A percentile compares a stretch with the other conserved stretches of the same genome.
phyloP scores from a whole-genome alignment of 2,113 vertebrate species.

The Charadrius vociferus region DNA sequence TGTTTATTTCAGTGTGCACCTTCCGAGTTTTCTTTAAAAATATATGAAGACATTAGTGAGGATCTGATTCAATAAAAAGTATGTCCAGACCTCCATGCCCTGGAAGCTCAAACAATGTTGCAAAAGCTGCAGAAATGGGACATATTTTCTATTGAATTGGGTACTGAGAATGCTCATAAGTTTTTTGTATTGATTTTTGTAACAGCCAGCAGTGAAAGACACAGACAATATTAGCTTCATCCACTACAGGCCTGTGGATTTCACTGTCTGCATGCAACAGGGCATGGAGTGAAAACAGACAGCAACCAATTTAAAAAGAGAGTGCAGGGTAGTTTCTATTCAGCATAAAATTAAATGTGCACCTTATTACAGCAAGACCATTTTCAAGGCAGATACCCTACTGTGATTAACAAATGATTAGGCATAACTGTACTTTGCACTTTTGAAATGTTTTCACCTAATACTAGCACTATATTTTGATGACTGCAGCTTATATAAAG shows the following conservation, averaged over 20 bases:
- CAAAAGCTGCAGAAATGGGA: conserved; percentile 68
- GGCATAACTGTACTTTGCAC: not conserved
- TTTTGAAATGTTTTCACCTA: not conserved
- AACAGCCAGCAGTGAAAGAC: conserved; percentile 66
- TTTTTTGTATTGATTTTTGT: conserved; percentile 73
- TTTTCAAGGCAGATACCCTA: not conserved
- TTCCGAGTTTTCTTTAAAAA: conserved; percentile 62
- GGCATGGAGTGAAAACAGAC: not conserved
- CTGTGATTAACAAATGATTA: not conserved
- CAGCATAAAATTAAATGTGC: not conserved
- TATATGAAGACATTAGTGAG: conserved; percentile 69
- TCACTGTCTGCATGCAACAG: conserved; percentile 46
- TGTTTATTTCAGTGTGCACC: conserved; percentile 55
- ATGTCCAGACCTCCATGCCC: conserved; percentile 68
- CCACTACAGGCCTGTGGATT: conserved; percentile 43
- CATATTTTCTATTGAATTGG: conserved; percentile 71
- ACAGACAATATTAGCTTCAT: conserved; percentile 66
- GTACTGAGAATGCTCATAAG: conserved; percentile 66
- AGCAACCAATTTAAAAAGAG: not conserved
- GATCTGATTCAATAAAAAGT: conserved; percentile 73
- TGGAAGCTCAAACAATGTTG: conserved; percentile 64
- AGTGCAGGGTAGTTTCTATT: not conserved
- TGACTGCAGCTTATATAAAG: not conserved
- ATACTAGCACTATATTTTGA: not conserved
- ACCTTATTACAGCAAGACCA: not conserved